Evolutionary conservation across 2,797 vertebrate species (phyloP).

Genomic region (Macropus fuliginosus): DNA sequence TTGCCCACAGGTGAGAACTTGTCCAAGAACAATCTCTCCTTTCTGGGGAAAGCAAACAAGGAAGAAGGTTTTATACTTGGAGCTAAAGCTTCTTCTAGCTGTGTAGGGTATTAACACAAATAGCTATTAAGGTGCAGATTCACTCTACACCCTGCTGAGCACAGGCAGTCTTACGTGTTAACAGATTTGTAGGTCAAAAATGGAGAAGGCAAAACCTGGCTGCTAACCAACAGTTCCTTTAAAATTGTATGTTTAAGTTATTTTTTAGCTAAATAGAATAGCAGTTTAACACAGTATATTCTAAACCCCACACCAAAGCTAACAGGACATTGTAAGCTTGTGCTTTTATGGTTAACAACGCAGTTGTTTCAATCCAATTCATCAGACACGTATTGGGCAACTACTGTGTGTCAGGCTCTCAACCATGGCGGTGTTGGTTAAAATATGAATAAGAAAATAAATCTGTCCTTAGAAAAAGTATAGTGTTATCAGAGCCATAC

Average conservation of each 20-base stretch:
- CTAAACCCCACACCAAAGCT: neutral
- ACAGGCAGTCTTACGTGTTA: neutral
- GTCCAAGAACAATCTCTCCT: neutral
- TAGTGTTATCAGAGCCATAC: neutral
- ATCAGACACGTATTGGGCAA: neutral
- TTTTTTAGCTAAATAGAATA: neutral
- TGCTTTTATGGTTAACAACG: neutral
- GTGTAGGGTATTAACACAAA: neutral
- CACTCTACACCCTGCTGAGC: neutral
- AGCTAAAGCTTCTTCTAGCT: neutral
- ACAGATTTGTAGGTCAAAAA: neutral
- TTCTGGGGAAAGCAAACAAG: neutral
- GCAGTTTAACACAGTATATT: neutral
- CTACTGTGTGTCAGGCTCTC: too few species aligned
- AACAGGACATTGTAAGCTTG: neutral
- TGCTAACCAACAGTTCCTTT: neutral
- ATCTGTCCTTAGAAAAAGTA: neutral
- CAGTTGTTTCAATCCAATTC: neutral
- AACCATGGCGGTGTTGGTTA: too few species aligned
- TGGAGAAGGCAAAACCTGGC: neutral
- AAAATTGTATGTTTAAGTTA: neutral
- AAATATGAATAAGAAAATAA: too few species aligned
- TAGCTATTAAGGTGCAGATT: neutral
- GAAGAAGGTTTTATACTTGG: neutral
- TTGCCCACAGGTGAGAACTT: neutral